Evolutionary conservation across 2,797 vertebrate genomes (phyloP).

Genomic region (Chloroceryle inda): DNA sequence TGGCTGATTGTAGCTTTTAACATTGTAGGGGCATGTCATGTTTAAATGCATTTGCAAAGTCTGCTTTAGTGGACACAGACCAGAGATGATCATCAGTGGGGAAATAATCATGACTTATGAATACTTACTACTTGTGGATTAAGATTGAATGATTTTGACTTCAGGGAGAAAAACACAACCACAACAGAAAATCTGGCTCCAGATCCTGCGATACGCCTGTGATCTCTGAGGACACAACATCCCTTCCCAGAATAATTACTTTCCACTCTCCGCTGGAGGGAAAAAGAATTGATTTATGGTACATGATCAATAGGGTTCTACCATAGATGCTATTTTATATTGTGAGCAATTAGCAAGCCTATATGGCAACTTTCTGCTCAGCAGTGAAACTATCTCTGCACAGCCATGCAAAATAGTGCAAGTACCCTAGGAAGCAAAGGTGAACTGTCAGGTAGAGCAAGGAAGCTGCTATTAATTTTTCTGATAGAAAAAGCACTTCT

Average conservation of each 20-base stretch:
- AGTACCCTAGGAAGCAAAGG: not conserved
- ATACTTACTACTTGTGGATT: constrained; percentile 32
- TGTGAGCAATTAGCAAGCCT: not conserved
- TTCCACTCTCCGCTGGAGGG: not conserved
- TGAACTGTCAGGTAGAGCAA: not conserved
- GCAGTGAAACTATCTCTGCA: not conserved
- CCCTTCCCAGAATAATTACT: constrained; percentile 22
- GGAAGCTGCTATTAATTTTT: not conserved
- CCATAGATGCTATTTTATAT: not conserved
- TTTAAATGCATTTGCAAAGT: not conserved
- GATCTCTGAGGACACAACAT: not conserved
- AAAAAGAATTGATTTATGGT: not conserved
- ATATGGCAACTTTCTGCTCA: not conserved
- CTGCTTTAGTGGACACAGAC: not conserved
- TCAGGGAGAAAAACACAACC: not conserved
- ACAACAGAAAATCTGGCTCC: not conserved
- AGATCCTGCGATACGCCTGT: not conserved
- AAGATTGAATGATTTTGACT: not conserved
- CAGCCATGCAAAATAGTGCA: not conserved
- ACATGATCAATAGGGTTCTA: not conserved
- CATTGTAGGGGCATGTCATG: not conserved
- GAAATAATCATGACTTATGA: constrained; percentile 12
- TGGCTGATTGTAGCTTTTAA: not conserved
- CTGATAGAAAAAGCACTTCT: not conserved
- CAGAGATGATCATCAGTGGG: not conserved